phyloP scores from a whole-genome alignment of 2,113 vertebrate genomes.

The Misgurnus anguillicaudatus region DNA sequence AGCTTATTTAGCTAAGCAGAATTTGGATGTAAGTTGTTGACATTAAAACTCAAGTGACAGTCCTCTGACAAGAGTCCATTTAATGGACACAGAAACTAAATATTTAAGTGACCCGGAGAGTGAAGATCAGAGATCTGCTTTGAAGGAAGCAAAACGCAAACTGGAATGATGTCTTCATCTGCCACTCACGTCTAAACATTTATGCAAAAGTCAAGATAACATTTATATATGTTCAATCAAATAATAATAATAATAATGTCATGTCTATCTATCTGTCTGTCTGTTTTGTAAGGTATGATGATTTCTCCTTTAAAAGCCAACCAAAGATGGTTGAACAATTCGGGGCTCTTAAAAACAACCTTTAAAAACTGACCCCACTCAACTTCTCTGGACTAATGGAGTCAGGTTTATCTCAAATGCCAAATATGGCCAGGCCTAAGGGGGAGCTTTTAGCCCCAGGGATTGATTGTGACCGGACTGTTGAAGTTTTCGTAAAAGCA shows the following conservation, averaged over 20 bases:
- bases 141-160: conserved; percentile 48
- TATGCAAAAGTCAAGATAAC: conserved; percentile 66
- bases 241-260: conserved; percentile 39
- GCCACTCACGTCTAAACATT: conserved; percentile 69
- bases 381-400: conserved; percentile 46
- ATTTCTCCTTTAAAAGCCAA: conserved; percentile 28
- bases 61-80: conserved; percentile 64
- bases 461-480: conserved; percentile 37
- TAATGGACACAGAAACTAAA: conserved; percentile 69
- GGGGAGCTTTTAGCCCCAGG: conserved; percentile 28
- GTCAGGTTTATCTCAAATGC: conserved; percentile 38
- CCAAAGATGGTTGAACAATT: conserved; percentile 53
- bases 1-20: conserved; percentile 46
- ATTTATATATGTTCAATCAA: conserved; percentile 68
- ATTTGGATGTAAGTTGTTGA: conserved; percentile 45
- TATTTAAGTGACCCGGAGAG: conserved; percentile 66
- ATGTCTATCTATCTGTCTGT: background rate
- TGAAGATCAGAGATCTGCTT: conserved; percentile 41
- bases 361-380: conserved; percentile 40
- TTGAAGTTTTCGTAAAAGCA: conserved; percentile 41
- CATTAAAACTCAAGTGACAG: conserved; percentile 53
- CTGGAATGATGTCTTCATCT: conserved; percentile 54
- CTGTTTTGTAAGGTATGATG: background rate
- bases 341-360: conserved; percentile 32
- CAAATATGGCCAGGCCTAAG: conserved; percentile 47